Evolutionary conservation across 2,113 vertebrate species (phyloP).

Genomic region (Galbula dea): DNA sequence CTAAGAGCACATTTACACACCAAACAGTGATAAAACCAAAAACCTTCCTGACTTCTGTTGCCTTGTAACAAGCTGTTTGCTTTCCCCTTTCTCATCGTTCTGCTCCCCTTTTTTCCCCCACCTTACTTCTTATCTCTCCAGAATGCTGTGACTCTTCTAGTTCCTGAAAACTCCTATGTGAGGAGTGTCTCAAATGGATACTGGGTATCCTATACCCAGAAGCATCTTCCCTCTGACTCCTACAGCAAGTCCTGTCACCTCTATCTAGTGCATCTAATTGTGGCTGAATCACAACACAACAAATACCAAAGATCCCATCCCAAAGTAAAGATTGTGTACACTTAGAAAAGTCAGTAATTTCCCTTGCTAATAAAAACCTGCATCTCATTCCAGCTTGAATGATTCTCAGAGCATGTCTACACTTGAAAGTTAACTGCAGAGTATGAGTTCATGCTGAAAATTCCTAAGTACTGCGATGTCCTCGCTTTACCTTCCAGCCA

Average conservation of each 20-base stretch:
- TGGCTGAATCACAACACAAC: neutral
- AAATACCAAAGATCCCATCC: neutral
- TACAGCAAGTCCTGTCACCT: neutral
- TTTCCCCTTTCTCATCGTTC: too few relatives aligned
- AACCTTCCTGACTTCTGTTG: neutral
- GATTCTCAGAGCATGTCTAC: neutral
- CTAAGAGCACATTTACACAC: neutral
- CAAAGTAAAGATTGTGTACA: neutral
- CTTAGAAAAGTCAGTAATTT: neutral
- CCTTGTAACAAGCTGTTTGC: too few relatives aligned
- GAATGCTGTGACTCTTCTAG: too few relatives aligned
- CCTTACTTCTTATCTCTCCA: too few relatives aligned
- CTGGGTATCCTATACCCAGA: neutral
- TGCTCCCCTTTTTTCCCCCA: too few relatives aligned
- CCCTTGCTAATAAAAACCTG: neutral
- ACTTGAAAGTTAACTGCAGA: neutral
- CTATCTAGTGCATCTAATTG: neutral
- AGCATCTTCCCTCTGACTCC: neutral
- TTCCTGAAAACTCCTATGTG: too few relatives aligned
- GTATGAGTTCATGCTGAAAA: neutral
- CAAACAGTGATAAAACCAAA: neutral
- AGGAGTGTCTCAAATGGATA: too few relatives aligned
- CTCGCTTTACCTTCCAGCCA: slow-evolving; percentile 2
- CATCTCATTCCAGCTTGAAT: neutral
- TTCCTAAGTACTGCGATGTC: neutral